A percentile compares a stretch with the other conserved stretches of the same genome.
These are phyloP conservation scores for Ophraella communa DNA, from an alignment of 2,888 invertebrate species.

Conservation along the genomic window DNA sequence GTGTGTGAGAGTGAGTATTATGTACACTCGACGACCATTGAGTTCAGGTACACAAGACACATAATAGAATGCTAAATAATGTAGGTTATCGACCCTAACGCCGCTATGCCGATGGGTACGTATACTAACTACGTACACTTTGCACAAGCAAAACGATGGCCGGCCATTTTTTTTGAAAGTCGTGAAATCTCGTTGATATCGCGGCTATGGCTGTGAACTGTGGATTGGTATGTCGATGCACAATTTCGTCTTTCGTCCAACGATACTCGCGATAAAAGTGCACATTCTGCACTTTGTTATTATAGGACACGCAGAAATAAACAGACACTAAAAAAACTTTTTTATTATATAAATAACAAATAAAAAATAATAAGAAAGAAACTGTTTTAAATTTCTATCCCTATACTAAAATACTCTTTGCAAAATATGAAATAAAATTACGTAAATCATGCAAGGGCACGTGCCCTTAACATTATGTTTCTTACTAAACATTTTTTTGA, in stretches of 20 bases:
- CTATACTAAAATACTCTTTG: too few relatives aligned
- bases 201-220: neutral
- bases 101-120: slow-evolving; percentile 25
- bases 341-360: too few relatives aligned
- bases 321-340: too few relatives aligned
- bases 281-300: neutral
- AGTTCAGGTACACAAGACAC: slow-evolving; percentile 55
- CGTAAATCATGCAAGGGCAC: too few relatives aligned
- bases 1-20: too few relatives aligned
- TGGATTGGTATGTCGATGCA: slow-evolving; percentile 12
- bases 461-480: too few relatives aligned
- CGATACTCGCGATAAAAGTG: neutral
- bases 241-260: slow-evolving; percentile 1
- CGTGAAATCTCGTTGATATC: slow-evolving; percentile 28
- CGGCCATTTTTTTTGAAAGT: slow-evolving; percentile 29
- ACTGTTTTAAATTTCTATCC: too few relatives aligned
- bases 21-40: slow-evolving; percentile 49
- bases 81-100: slow-evolving; percentile 59
- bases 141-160: slow-evolving; percentile 24
- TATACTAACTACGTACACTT: slow-evolving; percentile 29
- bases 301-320: too few relatives aligned
- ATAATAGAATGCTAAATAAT: slow-evolving; percentile 59
- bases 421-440: too few relatives aligned
- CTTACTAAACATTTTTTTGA: too few relatives aligned
- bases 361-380: too few relatives aligned